A percentile compares a stretch with the other conserved stretches of the same genome.
Conservation (phyloP, 2,888 invertebrate species). For the Portevinia maculata region DNA sequence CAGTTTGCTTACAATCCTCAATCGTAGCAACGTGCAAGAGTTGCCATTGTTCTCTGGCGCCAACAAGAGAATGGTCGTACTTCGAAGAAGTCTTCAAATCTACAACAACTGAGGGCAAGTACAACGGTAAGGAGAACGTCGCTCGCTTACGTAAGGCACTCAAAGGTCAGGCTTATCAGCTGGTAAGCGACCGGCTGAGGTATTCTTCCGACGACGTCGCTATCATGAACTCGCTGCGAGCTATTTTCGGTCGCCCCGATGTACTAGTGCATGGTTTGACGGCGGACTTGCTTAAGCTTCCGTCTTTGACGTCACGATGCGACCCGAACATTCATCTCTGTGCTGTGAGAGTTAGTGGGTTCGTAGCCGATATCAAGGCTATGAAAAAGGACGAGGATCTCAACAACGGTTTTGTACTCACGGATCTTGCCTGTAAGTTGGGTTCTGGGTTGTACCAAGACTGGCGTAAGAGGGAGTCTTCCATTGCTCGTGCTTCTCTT, state of each 20-base stretch:
- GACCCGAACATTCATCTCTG: constrained; percentile 6
- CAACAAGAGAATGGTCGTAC: constrained; percentile 22
- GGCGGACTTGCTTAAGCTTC: constrained; percentile 16
- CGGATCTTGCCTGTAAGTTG: constrained; percentile 22
- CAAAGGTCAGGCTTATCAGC: constrained; percentile 24
- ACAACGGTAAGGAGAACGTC: constrained; percentile 16
- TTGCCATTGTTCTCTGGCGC: constrained; percentile 12
- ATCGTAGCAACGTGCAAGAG: neutral
- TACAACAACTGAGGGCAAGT: constrained; percentile 15
- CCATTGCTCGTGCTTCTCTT: neutral
- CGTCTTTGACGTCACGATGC: constrained; percentile 8
- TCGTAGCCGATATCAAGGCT: constrained; percentile 16
- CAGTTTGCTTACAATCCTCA: constrained; percentile 4
- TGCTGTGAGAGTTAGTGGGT: constrained; percentile 17
- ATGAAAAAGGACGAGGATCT: constrained; percentile 23
- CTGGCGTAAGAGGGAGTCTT: neutral
- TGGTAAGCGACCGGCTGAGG: constrained; percentile 23
- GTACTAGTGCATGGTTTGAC: constrained; percentile 29
- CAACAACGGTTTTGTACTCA: constrained; percentile 13
- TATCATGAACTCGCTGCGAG: constrained; percentile 18
- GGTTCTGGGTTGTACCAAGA: constrained; percentile 1
- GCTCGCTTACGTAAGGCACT: too few species aligned
- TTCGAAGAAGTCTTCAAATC: constrained; percentile 30
- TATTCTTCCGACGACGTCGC: constrained; percentile 8
- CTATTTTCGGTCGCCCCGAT: constrained; percentile 19